phyloP scores from a whole-genome alignment of 1,140 invertebrate genomes.

The Scaptomyza pallida region DNA sequence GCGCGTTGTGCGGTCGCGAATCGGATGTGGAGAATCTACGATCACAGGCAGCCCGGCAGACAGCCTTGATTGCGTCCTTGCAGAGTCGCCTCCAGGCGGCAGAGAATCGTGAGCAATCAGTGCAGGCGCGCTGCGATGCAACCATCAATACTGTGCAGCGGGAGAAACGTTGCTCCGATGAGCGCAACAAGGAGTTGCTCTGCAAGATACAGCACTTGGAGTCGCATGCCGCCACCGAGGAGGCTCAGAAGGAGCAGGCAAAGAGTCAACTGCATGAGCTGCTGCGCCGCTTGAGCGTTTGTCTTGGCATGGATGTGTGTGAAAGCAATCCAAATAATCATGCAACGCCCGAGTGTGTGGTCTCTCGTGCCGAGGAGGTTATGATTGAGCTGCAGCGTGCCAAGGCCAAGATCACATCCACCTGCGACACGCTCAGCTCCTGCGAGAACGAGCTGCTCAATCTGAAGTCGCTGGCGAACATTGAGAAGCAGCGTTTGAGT shows the following conservation, averaged over 20 bases:
- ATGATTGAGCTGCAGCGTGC: slow-evolving; percentile 87
- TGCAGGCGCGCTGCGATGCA: slow-evolving; percentile 88
- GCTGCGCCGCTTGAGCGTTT: slow-evolving; percentile 87
- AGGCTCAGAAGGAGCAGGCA: slow-evolving; percentile 88
- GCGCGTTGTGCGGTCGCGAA: slow-evolving; percentile 64
- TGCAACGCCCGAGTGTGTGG: slow-evolving; percentile 87
- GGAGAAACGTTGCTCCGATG: slow-evolving; percentile 90
- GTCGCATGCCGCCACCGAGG: slow-evolving; percentile 88
- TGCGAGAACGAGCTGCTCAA: slow-evolving; percentile 81
- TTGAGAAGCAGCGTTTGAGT: slow-evolving; percentile 77
- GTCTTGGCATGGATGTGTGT: slow-evolving; percentile 88
- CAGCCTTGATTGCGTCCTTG: slow-evolving; percentile 90
- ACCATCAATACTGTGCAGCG: slow-evolving; percentile 89
- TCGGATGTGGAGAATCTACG: slow-evolving; percentile 85
- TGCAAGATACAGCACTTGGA: slow-evolving; percentile 89
- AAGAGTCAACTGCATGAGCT: slow-evolving; percentile 88
- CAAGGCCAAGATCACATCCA: slow-evolving; percentile 85
- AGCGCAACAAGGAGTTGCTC: slow-evolving; percentile 90
- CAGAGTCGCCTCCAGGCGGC: slow-evolving; percentile 91
- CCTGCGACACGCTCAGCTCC: slow-evolving; percentile 77
- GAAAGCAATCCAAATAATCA: slow-evolving; percentile 85
- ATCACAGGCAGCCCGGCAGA: slow-evolving; percentile 91
- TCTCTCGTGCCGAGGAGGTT: slow-evolving; percentile 89
- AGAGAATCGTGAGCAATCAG: slow-evolving; percentile 89
- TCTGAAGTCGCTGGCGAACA: slow-evolving; percentile 71